Base-by-base conservation (phyloP, 2,888 invertebrate genomes). In the Hirtodrosophila duncani region DNA sequence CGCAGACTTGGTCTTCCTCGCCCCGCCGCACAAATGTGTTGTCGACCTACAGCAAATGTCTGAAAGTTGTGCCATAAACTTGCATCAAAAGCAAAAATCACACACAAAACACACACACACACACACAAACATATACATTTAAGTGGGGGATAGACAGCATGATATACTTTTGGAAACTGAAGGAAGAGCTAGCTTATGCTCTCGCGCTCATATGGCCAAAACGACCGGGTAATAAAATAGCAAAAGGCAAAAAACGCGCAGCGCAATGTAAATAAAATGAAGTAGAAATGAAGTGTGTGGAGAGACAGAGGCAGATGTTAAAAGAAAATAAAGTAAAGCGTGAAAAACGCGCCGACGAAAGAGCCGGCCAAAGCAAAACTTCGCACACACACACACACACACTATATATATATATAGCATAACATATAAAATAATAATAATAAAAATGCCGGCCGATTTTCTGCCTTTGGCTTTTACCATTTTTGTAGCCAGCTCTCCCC, bases 211-310 rank as follows among this genome's bases (percentile, higher is more conserved):
- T 81, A 66, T 79, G 79, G 81, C 83, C 79, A 63, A n/a, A 75
- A 66, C 66, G 66, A 77, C 71, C 68, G 83, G 82, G 68, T 71
- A 79, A 75, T 79, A 81, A 81, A 68, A 81, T 68, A 64, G 68
- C 63, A 60, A 64, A 39, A 4, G 10, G 10, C 16, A 26, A 18
- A 67, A 67, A 71, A 44, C 46, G 44, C 52, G 51, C 49, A 57
- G 43, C 53, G 58, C 74, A 63, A 74, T 78, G 71, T 78, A 78
- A 71, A 71, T 68, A 72, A 69, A 72, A 51, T 43, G 9, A 13
- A 24, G n/a, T n/a, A n/a, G n/a, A n/a, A n/a, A n/a, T n/a, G n/a
- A n/a, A n/a, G n/a, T n/a, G n/a, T n/a, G n/a, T n/a, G n/a, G n/a
- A 31, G 36, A 9, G 5, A 18, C 46, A 17, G 34, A 6, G 23